Evolutionary conservation across 2,888 invertebrate species (phyloP).

Genomic region (Agrotis puta): DNA sequence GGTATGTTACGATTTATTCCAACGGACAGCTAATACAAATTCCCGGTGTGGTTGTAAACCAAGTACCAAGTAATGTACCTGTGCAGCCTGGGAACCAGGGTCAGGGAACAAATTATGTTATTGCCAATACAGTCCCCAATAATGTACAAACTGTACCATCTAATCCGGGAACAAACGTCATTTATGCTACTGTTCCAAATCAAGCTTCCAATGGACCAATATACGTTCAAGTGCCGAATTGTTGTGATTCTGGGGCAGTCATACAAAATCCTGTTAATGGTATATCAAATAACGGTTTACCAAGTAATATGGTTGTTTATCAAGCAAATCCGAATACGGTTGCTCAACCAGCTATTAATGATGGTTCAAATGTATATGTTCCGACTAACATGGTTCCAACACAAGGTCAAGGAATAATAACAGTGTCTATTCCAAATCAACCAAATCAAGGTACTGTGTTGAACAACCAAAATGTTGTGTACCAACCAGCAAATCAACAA

Average conservation of each 20-base stretch:
- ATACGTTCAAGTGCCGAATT: constrained; percentile 47
- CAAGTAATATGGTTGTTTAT: constrained; percentile 26
- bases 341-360: constrained; percentile 21
- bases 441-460: constrained; percentile 22
- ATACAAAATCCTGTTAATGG: constrained; percentile 21
- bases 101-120: constrained; percentile 25
- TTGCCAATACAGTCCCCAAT: constrained; percentile 35
- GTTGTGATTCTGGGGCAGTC: constrained; percentile 22
- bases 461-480: constrained; percentile 25
- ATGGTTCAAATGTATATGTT: constrained; percentile 20
- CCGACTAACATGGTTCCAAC: constrained; percentile 1
- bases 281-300: constrained; percentile 43
- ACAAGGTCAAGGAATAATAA: constrained; percentile 15
- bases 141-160: constrained; percentile 17
- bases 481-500: constrained; percentile 12
- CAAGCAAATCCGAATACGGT: constrained; percentile 24
- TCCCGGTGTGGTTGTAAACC: constrained; percentile 55
- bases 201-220: constrained; percentile 35
- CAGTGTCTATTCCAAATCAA: constrained; percentile 35
- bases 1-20: constrained; percentile 52
- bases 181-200: constrained; percentile 45
- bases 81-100: constrained; percentile 29
- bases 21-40: constrained; percentile 58
- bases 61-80: constrained; percentile 45
- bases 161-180: constrained; percentile 30